Percentiles rank a stretch among this genome's conserved stretches.
Conservation (phyloP, 2,888 invertebrate species). For the Drosophila nr. perissopoda region DNA sequence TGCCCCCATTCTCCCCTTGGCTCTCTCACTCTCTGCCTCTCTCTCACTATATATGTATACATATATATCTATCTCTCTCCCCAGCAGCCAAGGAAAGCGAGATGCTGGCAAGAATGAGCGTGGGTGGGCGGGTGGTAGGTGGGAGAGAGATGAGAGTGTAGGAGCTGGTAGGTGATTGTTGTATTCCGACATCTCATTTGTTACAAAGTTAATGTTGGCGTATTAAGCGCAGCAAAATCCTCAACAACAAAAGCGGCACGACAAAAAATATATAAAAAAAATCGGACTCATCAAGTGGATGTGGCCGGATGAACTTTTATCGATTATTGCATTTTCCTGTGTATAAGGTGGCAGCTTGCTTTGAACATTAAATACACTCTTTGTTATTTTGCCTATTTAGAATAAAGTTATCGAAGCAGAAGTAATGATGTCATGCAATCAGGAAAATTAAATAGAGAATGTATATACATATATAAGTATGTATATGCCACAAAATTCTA, state of each 20-base stretch:
- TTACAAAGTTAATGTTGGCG: constrained; percentile 81
- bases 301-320: constrained; percentile 63
- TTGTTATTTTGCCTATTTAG: constrained; percentile 6
- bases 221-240: constrained; percentile 81
- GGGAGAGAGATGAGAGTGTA: constrained; percentile 26
- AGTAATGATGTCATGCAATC: constrained; percentile 44
- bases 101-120: constrained; percentile 1
- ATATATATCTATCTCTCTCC: background rate
- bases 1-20: constrained; percentile 10
- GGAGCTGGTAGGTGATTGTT: constrained; percentile 73
- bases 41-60: background rate
- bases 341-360: constrained; percentile 10
- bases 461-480: background rate
- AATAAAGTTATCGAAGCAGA: constrained; percentile 1
- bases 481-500: background rate
- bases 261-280: constrained; percentile 3
- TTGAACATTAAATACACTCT: constrained; percentile 45
- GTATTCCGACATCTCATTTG: constrained; percentile 80
- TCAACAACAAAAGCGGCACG: constrained; percentile 72
- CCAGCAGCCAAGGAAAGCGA: constrained; percentile 7
- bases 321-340: constrained; percentile 74
- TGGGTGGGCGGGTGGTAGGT: constrained; percentile 8
- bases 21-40: constrained; percentile 6
- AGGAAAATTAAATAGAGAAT: constrained; percentile 12
- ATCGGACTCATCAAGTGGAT: constrained; percentile 30